Percentiles rank a stretch among this genome's conserved stretches.
phyloP scores from a whole-genome alignment of 1,140 invertebrate species.

The Drosophila saltans region DNA sequence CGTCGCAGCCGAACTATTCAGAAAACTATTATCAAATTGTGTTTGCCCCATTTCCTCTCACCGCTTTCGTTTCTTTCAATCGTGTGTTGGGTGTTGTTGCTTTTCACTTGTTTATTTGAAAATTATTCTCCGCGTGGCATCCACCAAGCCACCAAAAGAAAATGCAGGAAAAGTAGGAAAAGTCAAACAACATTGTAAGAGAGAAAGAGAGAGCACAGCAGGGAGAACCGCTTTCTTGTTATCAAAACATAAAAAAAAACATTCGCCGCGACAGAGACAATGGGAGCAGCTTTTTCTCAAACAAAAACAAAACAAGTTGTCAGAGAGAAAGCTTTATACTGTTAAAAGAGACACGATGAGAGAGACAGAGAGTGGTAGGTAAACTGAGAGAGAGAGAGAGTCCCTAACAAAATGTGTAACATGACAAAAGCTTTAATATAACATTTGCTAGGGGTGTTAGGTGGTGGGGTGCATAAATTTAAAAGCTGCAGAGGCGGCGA shows the following conservation, averaged over 20 bases:
- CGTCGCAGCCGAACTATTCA: slow-evolving; percentile 44
- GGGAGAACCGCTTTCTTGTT: slow-evolving; percentile 44
- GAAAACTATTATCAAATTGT: slow-evolving; percentile 59
- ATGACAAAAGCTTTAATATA: slow-evolving; percentile 60
- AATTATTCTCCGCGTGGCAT: slow-evolving; percentile 50
- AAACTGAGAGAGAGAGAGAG: neutral
- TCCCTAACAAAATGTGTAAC: slow-evolving; percentile 40
- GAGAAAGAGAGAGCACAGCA: neutral
- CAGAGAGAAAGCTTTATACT: slow-evolving; percentile 42
- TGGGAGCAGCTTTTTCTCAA: slow-evolving; percentile 44
- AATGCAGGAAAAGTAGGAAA: slow-evolving; percentile 10
- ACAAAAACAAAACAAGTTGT: slow-evolving; percentile 56
- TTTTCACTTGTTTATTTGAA: slow-evolving; percentile 61
- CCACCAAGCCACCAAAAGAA: slow-evolving; percentile 18
- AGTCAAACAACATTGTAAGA: slow-evolving; percentile 4
- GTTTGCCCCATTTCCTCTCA: slow-evolving; percentile 9
- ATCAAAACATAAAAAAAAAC: slow-evolving; percentile 56
- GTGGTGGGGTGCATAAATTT: slow-evolving; percentile 38
- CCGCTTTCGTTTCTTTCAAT: slow-evolving; percentile 2
- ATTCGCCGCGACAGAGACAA: slow-evolving; percentile 44
- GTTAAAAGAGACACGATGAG: slow-evolving; percentile 22
- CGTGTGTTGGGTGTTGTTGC: slow-evolving; percentile 29
- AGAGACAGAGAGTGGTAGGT: neutral
- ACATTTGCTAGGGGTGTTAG: slow-evolving; percentile 44
- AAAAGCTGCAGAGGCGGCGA: slow-evolving; percentile 38